Evolutionary conservation across 2,888 invertebrate species (phyloP).

Genomic region (Macrosiphum euphorbiae): DNA sequence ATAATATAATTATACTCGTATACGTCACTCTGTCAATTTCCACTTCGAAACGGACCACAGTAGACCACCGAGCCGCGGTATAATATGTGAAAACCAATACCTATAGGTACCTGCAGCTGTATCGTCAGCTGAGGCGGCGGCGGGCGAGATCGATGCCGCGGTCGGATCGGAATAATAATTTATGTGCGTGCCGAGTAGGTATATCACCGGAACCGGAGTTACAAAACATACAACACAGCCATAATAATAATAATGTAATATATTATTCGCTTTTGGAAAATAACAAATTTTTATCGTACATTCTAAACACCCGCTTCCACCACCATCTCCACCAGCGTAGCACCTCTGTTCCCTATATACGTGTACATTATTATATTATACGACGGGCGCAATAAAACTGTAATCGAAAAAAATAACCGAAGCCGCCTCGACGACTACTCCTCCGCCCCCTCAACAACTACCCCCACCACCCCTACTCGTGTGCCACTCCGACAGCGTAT

Average conservation of each 20-base stretch:
- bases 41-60: background rate
- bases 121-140: no score
- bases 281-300: constrained; percentile 6
- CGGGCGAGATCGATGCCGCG: background rate
- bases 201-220: background rate
- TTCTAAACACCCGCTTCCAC: background rate
- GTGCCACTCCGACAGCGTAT: background rate
- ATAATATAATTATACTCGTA: background rate
- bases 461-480: background rate
- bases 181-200: background rate
- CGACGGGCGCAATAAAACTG: background rate
- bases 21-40: background rate
- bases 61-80: background rate
- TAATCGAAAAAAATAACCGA: constrained; percentile 36
- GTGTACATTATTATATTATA: background rate
- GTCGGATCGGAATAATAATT: constrained; percentile 18
- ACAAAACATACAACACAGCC: background rate
- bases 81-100: background rate
- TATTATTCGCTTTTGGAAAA: constrained; percentile 4
- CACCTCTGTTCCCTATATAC: background rate
- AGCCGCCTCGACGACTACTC: background rate
- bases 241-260: constrained; percentile 8
- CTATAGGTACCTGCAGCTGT: background rate
- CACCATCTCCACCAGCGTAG: background rate
- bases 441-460: background rate